A percentile compares a stretch with the other conserved stretches of the same genome.
phyloP scores from a whole-genome alignment of 1,140 invertebrate genomes.

The Drosophila grimshawi region DNA sequence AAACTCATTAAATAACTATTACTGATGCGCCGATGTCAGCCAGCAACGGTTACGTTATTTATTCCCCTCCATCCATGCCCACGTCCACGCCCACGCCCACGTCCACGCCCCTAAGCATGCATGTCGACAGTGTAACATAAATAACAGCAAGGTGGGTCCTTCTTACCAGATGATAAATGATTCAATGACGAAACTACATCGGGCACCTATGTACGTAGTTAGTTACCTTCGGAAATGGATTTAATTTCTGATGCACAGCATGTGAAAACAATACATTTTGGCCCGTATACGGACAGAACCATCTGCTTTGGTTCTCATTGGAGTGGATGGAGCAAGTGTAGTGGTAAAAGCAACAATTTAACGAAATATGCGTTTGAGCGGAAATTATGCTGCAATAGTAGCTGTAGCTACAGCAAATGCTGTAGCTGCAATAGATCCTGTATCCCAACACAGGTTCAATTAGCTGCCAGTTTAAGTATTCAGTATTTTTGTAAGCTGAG shows the following conservation, averaged over 20 bases:
- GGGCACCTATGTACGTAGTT: not conserved
- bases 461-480: no score
- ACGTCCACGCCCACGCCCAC: not conserved
- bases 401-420: no score
- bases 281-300: not conserved
- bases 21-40: conserved; percentile 62
- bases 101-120: not conserved
- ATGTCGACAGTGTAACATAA: conserved; percentile 39
- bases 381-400: no score
- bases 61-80: conserved; percentile 36
- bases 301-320: no score
- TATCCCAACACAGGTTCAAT: no score
- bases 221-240: not conserved
- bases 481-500: no score
- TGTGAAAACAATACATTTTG: not conserved
- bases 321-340: no score
- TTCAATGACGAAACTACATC: conserved; percentile 6
- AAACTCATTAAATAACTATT: conserved; percentile 80
- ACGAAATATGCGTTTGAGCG: no score
- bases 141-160: conserved; percentile 22
- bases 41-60: conserved; percentile 63
- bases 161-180: conserved; percentile 32
- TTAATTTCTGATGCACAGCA: conserved; percentile 1
- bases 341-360: no score
- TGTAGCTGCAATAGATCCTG: no score